These are phyloP conservation scores for Halichoerus grypus DNA, from an alignment of 2,113 vertebrate genomes.

Conservation along the genomic window DNA sequence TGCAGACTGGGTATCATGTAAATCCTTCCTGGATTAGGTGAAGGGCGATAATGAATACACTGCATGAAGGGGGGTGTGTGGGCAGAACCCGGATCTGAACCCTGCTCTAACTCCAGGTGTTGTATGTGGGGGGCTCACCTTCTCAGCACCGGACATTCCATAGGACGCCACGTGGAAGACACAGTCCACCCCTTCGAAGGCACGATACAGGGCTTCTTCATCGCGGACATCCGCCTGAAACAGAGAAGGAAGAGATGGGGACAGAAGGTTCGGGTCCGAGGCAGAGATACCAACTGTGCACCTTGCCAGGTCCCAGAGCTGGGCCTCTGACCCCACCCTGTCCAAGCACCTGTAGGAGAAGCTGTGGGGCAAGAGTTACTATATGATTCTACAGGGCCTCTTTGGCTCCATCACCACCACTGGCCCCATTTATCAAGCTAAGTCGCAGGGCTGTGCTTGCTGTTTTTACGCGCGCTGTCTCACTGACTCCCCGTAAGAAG, in stretches of 20 bases:
- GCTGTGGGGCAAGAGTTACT: neutral
- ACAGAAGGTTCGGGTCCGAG: neutral
- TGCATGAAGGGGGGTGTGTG: accelerated
- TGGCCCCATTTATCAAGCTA: neutral
- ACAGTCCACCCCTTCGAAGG: slow-evolving; percentile 93
- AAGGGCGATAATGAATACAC: neutral
- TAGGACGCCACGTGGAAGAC: slow-evolving; percentile 96
- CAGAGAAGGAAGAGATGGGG: neutral
- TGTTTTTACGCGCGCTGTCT: neutral
- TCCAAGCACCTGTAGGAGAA: neutral
- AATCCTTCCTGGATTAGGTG: neutral
- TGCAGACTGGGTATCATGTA: neutral
- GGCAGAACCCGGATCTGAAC: neutral
- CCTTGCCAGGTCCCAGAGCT: neutral
- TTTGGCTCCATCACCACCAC: accelerated
- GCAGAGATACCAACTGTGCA: neutral
- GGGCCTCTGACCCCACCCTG: neutral
- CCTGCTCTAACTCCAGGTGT: neutral
- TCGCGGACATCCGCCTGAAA: slow-evolving; percentile 94
- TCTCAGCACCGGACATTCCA: slow-evolving; percentile 95
- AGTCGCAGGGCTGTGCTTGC: neutral
- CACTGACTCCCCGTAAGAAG: neutral
- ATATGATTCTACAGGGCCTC: accelerated
- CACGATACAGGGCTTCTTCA: slow-evolving; percentile 89
- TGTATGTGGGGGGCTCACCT: slow-evolving; percentile 86